Base-by-base conservation (phyloP, 1,140 invertebrate genomes). In the Parasteatoda tepidariorum region DNA sequence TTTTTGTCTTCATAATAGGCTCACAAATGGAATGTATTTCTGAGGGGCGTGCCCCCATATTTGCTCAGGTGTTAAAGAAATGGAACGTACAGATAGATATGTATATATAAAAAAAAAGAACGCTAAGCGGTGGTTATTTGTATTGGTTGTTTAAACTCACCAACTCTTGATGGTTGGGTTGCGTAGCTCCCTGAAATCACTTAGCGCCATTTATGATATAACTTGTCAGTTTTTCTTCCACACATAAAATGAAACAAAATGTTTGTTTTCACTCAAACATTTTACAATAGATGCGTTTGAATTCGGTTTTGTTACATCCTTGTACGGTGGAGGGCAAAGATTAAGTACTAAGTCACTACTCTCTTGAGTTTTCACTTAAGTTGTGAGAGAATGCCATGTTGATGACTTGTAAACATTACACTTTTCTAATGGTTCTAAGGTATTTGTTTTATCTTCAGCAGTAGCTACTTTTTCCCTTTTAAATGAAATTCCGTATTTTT, bases 21-120 rank as follows among this genome's bases (percentile, higher is more conserved):
- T 33, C 48, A 28, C 55, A 57, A 75, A 61, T 7, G 31, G 9
- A 61, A 38, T 75, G 71, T 48, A 62, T 57, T 76, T 31, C 74
- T 48, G 15, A 64, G 38, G 75, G 75, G 62, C 64, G 75, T 79
- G 62, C 64, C 75, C 26, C 28, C 31, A n/a, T 79, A 38, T 79
- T 79, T 79, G 75, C 41, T 79, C 75, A 79, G 75, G 75, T 79
- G 75, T 22, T 67, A n/a, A 30, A 28, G 62, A 67, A 79, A 67
- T 79, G 57, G 48, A 79, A 68, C 74, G 22, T 34, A 26, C 54
- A 22, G n/a, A 13, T 26, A 33, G 24, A n/a, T 28, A 5, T 33
- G 22, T 5, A 55, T 30, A 54, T 15, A 7, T 18, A 1, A 30
- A 55, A 55, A 71, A 31, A 22, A 55, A 71, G n/a, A 48, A 48